phyloP scores from a whole-genome alignment of 2,797 vertebrate species.

The Cuculus canorus region DNA sequence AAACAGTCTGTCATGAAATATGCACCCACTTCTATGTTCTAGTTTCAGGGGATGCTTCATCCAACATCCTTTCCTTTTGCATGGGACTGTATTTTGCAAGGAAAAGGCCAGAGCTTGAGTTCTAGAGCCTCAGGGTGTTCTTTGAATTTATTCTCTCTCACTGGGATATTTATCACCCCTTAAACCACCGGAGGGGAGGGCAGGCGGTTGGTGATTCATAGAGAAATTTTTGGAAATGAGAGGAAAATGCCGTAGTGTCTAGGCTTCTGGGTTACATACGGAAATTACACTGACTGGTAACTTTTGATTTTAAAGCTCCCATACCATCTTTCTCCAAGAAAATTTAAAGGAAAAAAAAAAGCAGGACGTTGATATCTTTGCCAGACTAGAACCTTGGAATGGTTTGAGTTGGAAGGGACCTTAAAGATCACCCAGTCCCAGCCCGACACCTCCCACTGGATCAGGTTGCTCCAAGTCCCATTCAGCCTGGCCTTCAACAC shows the following conservation, averaged over 20 bases:
- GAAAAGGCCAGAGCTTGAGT: not conserved
- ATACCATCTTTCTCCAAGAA: too few relatives aligned
- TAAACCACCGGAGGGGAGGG: not conserved
- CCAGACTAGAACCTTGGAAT: not conserved
- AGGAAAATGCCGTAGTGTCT: not conserved
- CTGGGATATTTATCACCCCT: not conserved
- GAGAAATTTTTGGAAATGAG: not conserved
- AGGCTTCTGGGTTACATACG: not conserved
- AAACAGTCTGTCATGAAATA: constrained; percentile 36
- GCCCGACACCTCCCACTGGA: too few relatives aligned
- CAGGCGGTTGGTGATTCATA: not conserved
- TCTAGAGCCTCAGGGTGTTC: not conserved
- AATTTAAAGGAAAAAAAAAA: not conserved
- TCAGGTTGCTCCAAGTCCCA: too few relatives aligned
- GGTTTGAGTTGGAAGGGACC: too few relatives aligned
- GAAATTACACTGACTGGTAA: not conserved
- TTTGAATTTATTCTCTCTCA: not conserved
- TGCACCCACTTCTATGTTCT: constrained; percentile 10
- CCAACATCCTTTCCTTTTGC: not conserved
- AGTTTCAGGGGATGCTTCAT: constrained; percentile 23
- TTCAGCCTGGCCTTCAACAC: too few relatives aligned
- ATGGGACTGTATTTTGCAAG: not conserved
- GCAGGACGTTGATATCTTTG: not conserved
- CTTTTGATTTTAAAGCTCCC: not conserved
- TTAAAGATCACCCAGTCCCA: too few relatives aligned